Evolutionary conservation across 2,888 invertebrate species (phyloP), one percentile per base, ranked within the genome.

Genomic region (Torymus texanus): DNA sequence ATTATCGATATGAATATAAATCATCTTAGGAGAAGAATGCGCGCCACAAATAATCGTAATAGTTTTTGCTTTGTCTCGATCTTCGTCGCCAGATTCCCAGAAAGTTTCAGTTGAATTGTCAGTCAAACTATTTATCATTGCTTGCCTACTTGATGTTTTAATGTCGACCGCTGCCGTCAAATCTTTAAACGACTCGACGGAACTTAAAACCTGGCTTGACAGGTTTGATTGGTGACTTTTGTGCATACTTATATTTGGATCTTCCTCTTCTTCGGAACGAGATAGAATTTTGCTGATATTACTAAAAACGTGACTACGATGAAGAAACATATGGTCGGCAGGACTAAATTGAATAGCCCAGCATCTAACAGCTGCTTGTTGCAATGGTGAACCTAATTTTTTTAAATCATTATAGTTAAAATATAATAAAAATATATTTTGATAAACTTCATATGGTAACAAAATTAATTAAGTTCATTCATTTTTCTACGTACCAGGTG

Each of bases 41-140:
- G 94, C 92, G 82, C 93, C 90, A 83, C 93, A 94, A 0, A 92
- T 92, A 21, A 96, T 91, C 75, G 95, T 96, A 41, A 97, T 93
- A 86, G 94, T 94, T 91, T 98, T 98, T 29, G 96, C 95, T 89
- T 97, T 97, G 89, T 97, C 97, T 78, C 96, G 92, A 91, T 99
- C 98, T 87, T 98, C 98, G 86, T 98, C 98, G 0, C 98, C 98
- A 56, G 98, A 98, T 91, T 99, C 99, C 99, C 99, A 99, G 91
- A 99, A 99, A 0, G 99, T 99, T 90, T 99, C 99, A 0, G 98
- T 98, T 5, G 97, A 97, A 86, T 95, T 96, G 89, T 99, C 99
- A 0, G 95, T 96, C 16, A 99, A 92, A 83, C 97, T 97, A 2
- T 95, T 96, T 3, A 97, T 94, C 97, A 99, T 97, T 10, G 97